Evolutionary conservation across 2,888 invertebrate genomes (phyloP), one percentile per base, ranked within the genome.

Genomic region (Orchesellides sinensis): DNA sequence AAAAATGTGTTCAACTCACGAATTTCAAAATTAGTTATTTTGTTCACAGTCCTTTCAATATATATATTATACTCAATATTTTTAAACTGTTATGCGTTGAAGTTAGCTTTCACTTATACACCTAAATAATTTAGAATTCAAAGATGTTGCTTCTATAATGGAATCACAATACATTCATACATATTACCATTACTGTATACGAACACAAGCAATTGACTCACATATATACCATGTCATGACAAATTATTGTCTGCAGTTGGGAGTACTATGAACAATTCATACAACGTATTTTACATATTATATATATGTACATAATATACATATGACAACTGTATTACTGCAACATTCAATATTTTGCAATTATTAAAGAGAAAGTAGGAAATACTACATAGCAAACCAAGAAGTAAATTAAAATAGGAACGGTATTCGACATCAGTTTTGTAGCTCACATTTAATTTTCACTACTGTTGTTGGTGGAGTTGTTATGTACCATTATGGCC

Each of bases 241-340:
- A n/a, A 40, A 63, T 17, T 29, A 29, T 23, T 54, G 21, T 12
- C 63, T 35, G 23, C 17, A n/a, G 32, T 40, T 56, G 54, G n/a
- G n/a, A 21, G 29, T 69, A 56, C 19, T 69, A 70, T 56, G n/a
- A n/a, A n/a, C n/a, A n/a, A n/a, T n/a, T 70, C 32, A 70, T 70
- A 81, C 81, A 81, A 81, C 81, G 81, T 81, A 81, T 74, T 63
- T 61, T 74, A 59, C 52, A 81, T 74, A 81, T 81, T 74, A 74
- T 81, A 56, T 56, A 74, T 81, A 74, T 81, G 49, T 68, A 81
- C 56, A 29, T 27, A 54, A 19, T 40, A 40, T 40, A 40, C 10
- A 10, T n/a, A 5, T 40, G n/a, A n/a, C n/a, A n/a, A n/a, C n/a
- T n/a, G 40, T 40, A 40, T 40, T 40, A 40, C 40, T 40, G 4